Base-by-base conservation (phyloP, 1,140 invertebrate genomes). In the Palaemon carinicauda region DNA sequence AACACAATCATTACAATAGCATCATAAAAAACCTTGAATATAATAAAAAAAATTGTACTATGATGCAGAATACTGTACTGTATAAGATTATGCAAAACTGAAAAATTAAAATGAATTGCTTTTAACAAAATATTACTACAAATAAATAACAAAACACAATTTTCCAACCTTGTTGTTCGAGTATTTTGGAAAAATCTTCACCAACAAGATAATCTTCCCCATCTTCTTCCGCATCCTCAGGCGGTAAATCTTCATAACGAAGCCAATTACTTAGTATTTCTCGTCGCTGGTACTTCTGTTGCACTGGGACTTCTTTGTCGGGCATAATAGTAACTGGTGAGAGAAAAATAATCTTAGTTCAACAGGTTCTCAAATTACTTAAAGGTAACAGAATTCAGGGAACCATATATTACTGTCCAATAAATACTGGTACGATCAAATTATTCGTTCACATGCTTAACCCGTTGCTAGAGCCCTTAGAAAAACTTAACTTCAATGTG, bases 151-250 rank as follows among this genome's bases (percentile, higher is more conserved):
- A 50, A 9, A 21, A 51, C 5, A 21, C 27, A 3, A 4, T 19
- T 54, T 27, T 5, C 21, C 71, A 21, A 88, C 87, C 74, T 54
- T 82, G 80, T 24, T 82, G 81, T 54, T 88, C 81, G 10, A 88
- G 53, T 31, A 88, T 79, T 19, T 41, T 53, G 17, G 87, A 79
- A 24, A 88, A 88, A 60, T 88, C 87, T 77, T 88, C 87, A n/a
- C 87, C 87, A 27, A 88, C 27, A 29, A 88, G 54, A 50, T 88
- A 88, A 71, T 88, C 87, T 73, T 88, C 87, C 17, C 87, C 87
- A 21, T 82, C 74, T 56, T 80, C 80, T 33, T 53, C 73, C 31
- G 52, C 73, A 19, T 88, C 74, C 27, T 88, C 81, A 17, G 80
- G 24, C 7, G 87, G 60, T 29, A 83, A 53, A 31, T 88, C 87